These are phyloP conservation scores for Eurytoma californica DNA, from an alignment of 2,888 invertebrate species.

Conservation along the genomic window DNA sequence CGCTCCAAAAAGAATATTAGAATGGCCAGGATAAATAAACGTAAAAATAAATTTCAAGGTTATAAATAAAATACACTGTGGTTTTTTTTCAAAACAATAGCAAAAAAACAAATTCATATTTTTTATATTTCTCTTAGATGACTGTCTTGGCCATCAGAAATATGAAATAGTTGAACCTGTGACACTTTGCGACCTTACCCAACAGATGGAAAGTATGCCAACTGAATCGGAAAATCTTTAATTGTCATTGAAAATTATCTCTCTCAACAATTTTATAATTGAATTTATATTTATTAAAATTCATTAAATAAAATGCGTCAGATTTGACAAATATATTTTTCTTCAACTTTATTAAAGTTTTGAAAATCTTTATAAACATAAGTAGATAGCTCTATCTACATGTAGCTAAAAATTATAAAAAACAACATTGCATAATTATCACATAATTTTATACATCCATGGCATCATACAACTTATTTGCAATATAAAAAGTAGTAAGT, in stretches of 20 bases:
- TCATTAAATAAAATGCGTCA: too few species aligned
- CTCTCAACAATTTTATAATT: too few species aligned
- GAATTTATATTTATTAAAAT: too few species aligned
- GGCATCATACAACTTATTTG: slow-evolving; percentile 18
- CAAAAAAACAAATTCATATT: neutral
- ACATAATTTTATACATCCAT: slow-evolving; percentile 19
- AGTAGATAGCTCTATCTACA: slow-evolving; percentile 22
- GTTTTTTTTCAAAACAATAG: neutral
- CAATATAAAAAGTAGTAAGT: slow-evolving; percentile 3
- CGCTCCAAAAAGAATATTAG: neutral
- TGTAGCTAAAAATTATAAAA: slow-evolving; percentile 16
- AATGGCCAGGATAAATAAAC: slow-evolving; percentile 4
- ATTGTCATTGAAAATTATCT: neutral
- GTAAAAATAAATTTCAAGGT: slow-evolving; percentile 12
- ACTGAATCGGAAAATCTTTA: slow-evolving; percentile 75
- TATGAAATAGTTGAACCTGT: slow-evolving; percentile 75
- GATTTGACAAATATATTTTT: slow-evolving; percentile 7
- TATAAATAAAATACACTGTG: neutral
- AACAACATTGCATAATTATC: slow-evolving; percentile 21
- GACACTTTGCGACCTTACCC: slow-evolving; percentile 79
- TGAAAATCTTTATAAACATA: slow-evolving; percentile 33
- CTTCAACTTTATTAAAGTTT: slow-evolving; percentile 45
- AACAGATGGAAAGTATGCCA: slow-evolving; percentile 78
- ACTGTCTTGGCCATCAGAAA: slow-evolving; percentile 62
- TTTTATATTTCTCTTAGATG: slow-evolving; percentile 13